Evolutionary conservation across 92 coral and sea anemone species (phyloP), one percentile per base, ranked within the genome.

Genomic region (Epizoanthus stellaris): DNA sequence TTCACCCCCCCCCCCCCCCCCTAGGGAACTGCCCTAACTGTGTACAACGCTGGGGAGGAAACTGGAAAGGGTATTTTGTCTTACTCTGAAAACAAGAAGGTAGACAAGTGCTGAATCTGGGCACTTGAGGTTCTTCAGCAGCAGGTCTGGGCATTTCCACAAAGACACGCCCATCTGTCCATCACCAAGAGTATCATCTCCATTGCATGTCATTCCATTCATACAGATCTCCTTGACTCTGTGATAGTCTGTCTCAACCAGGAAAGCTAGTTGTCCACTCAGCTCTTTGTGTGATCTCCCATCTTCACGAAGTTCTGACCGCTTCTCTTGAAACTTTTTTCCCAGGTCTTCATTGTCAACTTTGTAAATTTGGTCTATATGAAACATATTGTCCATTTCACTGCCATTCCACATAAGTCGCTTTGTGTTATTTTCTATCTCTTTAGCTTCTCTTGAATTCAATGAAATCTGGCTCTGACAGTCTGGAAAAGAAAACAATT

Each of bases 361-460:
- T 70, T 91, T 93, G 80, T 63, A 88, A 81, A 91, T 86, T 30
- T 83, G 85, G 21, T 75, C 42, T 56, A 91, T 86, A 62, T 34
- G 74, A 16, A 85, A 87, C 3, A 45, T 25, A 11, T 73, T 89
- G 19, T 86, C 96, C 15, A 93, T 67, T 40, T 93, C 91, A 73
- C 77, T 77, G 20, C 85, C 74, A 39, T 91, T 91, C 97, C 92
- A 91, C 66, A 91, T 75, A n/a, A 70, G 87, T 16, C 92, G 86
- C 21, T 67, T 84, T 23, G 91, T 70, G 15, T 67, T 81, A 63
- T 83, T 72, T 67, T 77, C 84, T 6, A 93, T 71, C 11, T 93
- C 97, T 76, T 86, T 93, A 19, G 93, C 97, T 67, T 93, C 97
- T 43, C 97, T 84, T 23, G 93, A 93, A 82, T 88, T 82, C 40